Evolutionary conservation across 2,113 vertebrate species (phyloP).

Genomic region (Halichoerus grypus): DNA sequence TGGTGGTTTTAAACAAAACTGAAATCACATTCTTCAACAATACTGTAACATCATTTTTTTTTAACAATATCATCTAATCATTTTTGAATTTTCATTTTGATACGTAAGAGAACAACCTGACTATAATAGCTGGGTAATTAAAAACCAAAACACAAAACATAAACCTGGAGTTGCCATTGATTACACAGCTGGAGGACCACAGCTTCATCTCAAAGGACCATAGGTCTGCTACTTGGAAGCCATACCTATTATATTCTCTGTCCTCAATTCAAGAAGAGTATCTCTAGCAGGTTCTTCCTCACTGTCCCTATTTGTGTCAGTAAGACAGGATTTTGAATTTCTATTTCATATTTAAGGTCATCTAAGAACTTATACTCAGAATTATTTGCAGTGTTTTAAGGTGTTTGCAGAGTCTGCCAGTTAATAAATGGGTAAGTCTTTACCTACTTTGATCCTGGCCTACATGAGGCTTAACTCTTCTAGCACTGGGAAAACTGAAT

Average conservation of each 20-base stretch:
- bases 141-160: background rate
- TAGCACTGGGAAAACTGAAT: background rate
- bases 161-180: rapidly evolving
- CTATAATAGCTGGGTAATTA: background rate
- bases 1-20: conserved; percentile 1
- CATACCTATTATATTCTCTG: background rate
- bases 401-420: background rate
- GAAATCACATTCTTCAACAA: background rate
- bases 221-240: rapidly evolving
- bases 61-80: background rate
- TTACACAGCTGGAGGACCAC: rapidly evolving
- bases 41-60: background rate
- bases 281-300: background rate
- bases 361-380: background rate
- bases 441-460: background rate
- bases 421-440: background rate
- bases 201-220: background rate
- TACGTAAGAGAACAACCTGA: background rate
- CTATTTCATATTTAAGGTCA: background rate
- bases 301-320: background rate
- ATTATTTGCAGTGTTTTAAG: background rate
- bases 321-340: background rate
- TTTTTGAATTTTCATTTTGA: background rate
- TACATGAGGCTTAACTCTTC: background rate
- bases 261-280: background rate